Percentiles rank a stretch among this genome's conserved stretches.
Conservation (phyloP, 2,888 invertebrate species). For the Calliscelio sp. region DNA sequence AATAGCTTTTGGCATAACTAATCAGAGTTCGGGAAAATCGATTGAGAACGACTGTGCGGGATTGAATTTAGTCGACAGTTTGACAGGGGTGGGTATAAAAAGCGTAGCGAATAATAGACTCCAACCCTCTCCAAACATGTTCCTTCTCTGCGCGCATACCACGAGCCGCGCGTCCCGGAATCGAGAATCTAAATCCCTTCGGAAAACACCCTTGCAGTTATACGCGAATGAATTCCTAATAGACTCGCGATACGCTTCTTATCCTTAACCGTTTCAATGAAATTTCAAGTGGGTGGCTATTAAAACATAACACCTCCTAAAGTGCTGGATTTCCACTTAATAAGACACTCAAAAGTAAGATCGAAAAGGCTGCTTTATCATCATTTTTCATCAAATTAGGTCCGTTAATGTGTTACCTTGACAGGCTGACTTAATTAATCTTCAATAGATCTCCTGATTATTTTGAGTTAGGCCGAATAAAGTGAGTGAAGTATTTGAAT, state of each 20-base stretch:
- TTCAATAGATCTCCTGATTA: neutral
- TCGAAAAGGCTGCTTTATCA: no score
- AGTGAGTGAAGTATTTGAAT: neutral
- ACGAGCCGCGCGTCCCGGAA: constrained; percentile 76
- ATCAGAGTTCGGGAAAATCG: constrained; percentile 39
- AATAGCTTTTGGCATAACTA: constrained; percentile 18
- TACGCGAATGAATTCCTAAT: constrained; percentile 63
- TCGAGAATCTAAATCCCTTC: constrained; percentile 77
- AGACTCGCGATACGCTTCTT: constrained; percentile 51
- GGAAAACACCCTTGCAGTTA: constrained; percentile 67
- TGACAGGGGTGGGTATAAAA: constrained; percentile 84
- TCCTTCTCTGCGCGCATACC: constrained; percentile 81
- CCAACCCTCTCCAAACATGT: constrained; percentile 84
- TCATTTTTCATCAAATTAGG: no score
- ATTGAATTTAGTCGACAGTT: constrained; percentile 85
- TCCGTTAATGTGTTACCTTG: no score
- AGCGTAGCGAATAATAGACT: constrained; percentile 85
- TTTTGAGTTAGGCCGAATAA: neutral
- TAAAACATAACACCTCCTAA: constrained; percentile 8
- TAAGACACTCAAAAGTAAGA: no score
- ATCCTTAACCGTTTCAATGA: neutral
- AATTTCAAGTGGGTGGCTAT: constrained; percentile 23
- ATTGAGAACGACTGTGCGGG: constrained; percentile 84
- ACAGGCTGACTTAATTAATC: no score
- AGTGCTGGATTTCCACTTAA: neutral